Base-by-base conservation (phyloP, 35 echinoderm and acorn worm genomes). In the Chiridota heheva region DNA sequence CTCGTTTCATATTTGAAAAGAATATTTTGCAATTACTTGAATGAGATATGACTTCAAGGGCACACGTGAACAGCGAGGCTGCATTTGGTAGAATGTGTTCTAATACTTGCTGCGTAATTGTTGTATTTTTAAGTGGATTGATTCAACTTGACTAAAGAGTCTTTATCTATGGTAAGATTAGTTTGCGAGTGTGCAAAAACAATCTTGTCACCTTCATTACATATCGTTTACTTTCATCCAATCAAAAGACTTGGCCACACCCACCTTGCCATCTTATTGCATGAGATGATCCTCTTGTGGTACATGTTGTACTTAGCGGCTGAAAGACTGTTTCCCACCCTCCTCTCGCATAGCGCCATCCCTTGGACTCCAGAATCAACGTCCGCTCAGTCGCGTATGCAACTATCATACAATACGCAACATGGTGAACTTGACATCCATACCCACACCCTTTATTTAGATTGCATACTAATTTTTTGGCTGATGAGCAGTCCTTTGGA, bases 371-470 rank as follows among this genome's bases (percentile, higher is more conserved):
- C 42, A 98, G 38, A 43, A 98, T 77, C 38, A 98, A 81, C 1
- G 95, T 98, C 28, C 95, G 75, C 55, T 98, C 35, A 48, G 95
- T 88, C 29, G 84, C 95, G 82, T 98, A 98, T 7, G 95, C 95
- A 4, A 92, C 85, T 20, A 98, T 91, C 44, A 98, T 82, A 41
- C 95, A 98, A 73, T 92, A 91, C 1, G 85, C 85, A 5, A 98
- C 89, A 58, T 98, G 95, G 47, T 98, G 95, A 5, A 98, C 84
- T 34, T 98, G 95, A 53, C 95, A 98, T 0, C 95, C 95, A 75
- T 98, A 98, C 2, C 95, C 95, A 72, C 88, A 91, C 5, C 89
- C 95, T 34, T 98, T 92, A 46, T 92, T 91, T 8, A 98, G 77
- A 62, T 92, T 88, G 68, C 95, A 98, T 13, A 98, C 95, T 5